Percentiles rank a stretch among this genome's conserved stretches.
phyloP scores from a whole-genome alignment of 2,888 invertebrate species.

The Dryobotodes eremita region DNA sequence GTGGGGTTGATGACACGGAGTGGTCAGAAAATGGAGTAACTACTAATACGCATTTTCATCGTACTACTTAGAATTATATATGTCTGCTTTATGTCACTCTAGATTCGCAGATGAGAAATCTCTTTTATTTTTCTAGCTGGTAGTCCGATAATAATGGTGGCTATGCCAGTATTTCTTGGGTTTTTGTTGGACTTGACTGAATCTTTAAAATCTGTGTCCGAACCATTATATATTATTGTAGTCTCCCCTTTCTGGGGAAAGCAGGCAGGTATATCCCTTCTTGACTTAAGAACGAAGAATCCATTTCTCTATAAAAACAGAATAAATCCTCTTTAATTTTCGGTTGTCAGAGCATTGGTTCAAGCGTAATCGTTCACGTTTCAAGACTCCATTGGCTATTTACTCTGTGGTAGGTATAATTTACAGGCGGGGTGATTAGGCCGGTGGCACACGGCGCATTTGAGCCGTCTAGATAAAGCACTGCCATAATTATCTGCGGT shows the following conservation, averaged over 20 bases:
- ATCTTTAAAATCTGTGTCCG: background rate
- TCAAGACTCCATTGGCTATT: conserved; percentile 6
- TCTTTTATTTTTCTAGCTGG: too few relatives aligned
- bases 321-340: background rate
- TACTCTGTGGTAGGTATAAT: conserved; percentile 46
- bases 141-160: background rate
- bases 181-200: background rate
- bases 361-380: background rate
- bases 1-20: conserved; percentile 26
- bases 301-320: too few relatives aligned
- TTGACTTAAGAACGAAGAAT: background rate
- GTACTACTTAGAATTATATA: background rate
- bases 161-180: background rate
- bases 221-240: background rate
- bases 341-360: background rate
- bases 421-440: conserved; percentile 54
- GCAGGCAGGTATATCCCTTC: background rate
- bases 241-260: background rate
- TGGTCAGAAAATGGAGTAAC: conserved; percentile 21
- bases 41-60: background rate
- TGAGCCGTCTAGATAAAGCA: conserved; percentile 60
- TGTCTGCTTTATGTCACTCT: too few relatives aligned
- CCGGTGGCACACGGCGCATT: conserved; percentile 53
- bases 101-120: background rate
- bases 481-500: conserved; percentile 54